Conservation (phyloP, 1,140 invertebrate species). For the Drosophila murphyi region DNA sequence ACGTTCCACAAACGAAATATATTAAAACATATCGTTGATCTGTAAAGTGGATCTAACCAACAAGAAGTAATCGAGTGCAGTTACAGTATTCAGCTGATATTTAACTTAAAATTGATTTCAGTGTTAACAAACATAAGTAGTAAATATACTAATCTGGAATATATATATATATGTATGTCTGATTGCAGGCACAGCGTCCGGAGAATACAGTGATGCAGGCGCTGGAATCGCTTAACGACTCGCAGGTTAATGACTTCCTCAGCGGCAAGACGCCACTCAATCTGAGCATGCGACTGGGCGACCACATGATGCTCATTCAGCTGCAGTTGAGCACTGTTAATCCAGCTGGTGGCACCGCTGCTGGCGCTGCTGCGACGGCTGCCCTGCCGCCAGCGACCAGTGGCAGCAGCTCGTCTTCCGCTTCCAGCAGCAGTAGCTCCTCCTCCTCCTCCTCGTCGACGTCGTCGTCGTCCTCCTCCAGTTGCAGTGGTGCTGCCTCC, state of each 20-base stretch:
- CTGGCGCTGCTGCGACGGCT: slow-evolving; percentile 9
- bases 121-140: no score
- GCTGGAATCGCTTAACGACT: slow-evolving; percentile 95
- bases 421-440: background rate
- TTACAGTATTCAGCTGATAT: background rate
- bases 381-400: slow-evolving; percentile 12
- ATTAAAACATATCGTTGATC: no score
- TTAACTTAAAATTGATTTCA: no score
- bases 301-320: slow-evolving; percentile 98
- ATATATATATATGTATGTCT: background rate
- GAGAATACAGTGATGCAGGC: slow-evolving; percentile 98
- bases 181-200: slow-evolving; percentile 93
- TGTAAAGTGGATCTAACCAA: no score
- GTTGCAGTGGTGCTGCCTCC: background rate
- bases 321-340: slow-evolving; percentile 94
- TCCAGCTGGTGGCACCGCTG: slow-evolving; percentile 68
- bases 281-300: slow-evolving; percentile 96
- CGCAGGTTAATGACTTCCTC: slow-evolving; percentile 97
- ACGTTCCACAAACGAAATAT: no score
- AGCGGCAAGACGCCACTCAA: slow-evolving; percentile 97
- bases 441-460: background rate
- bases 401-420: slow-evolving; percentile 9
- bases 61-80: no score
- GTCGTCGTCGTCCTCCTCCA: no score
- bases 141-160: background rate